Base-by-base conservation (phyloP, 1,140 invertebrate species). In the Linepithema humile region DNA sequence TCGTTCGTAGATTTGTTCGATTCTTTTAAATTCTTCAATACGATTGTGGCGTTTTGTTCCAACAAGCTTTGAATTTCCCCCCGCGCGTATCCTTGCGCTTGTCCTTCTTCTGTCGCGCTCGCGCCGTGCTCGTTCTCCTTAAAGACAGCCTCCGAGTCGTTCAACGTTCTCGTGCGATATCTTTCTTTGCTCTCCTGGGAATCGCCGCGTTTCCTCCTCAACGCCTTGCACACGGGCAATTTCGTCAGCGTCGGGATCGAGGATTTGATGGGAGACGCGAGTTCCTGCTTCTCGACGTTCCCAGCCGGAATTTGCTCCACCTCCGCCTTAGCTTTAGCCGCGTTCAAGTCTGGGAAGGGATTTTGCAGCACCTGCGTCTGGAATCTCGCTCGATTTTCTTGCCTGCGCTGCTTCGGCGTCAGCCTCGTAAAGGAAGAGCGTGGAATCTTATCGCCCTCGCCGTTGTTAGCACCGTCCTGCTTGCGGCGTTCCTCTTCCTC, bases 351-450 rank as follows among this genome's bases (percentile, higher is more conserved):
- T 0, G 78, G 64, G 35, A 93, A 77, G 1, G 93, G 90, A 84
- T 91, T 92, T 29, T 93, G 93, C 23, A 96, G 85, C 20, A 97
- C 96, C 90, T 96, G 96, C 0, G 97, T 97, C 92, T 97, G 96
- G 89, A 96, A 97, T 83, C 97, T 95, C 15, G 96, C 95, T 86
- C 95, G 93, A 90, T 97, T 96, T 86, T 96, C 95, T 88, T 96
- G 95, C 32, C 97, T 93, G 55, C 96, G 94, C 90, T 97, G 96
- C 90, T 96, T 97, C 0, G 96, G 96, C 2, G 96, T 96, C 2
- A 95, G 85, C 89, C 95, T 95, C 0, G 94, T 87, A 32, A 91
- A 92, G 3, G 93, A 90, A 9, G 91, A 93, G 9, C 73, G 83
- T 29, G 80, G 26, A 60, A 89, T 89, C 55, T 85, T 87, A 2